These are phyloP conservation scores for Umimayanthus chanpuru DNA, from an alignment of 92 coral and sea anemone genomes.

Conservation along the genomic window DNA sequence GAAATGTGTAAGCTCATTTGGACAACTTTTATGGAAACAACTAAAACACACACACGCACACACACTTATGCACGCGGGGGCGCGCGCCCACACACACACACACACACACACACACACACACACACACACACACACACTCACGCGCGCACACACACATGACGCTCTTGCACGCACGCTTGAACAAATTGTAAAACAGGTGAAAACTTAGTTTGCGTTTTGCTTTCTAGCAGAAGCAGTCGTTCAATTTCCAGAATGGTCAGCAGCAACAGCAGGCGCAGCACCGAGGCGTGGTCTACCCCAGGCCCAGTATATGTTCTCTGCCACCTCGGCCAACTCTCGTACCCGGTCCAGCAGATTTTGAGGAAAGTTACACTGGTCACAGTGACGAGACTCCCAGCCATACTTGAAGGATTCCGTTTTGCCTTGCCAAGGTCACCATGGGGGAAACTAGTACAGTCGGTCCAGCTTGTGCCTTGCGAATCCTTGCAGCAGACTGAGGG, in stretches of 20 bases:
- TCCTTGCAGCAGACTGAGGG: too few species aligned
- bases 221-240: slow-evolving; percentile 39
- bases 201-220: neutral
- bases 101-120: too few species aligned
- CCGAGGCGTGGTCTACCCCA: slow-evolving; percentile 33
- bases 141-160: too few species aligned
- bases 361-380: neutral
- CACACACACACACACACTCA: too few species aligned
- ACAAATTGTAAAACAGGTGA: neutral
- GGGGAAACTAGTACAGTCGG: neutral
- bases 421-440: neutral
- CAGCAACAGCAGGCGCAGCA: slow-evolving; percentile 40
- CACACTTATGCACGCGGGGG: too few species aligned
- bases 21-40: too few species aligned
- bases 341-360: slow-evolving; percentile 34
- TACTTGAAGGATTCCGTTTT: neutral
- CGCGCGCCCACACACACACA: too few species aligned
- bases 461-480: too few species aligned
- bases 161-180: neutral
- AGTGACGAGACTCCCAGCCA: neutral
- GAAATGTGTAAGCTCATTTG: neutral
- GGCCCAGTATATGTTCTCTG: slow-evolving; percentile 19
- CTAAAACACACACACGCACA: too few species aligned
- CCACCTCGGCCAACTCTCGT: slow-evolving; percentile 33
- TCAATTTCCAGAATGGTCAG: slow-evolving; percentile 41